Conservation (phyloP, 2,888 invertebrate species). For the Pecten maximus region DNA sequence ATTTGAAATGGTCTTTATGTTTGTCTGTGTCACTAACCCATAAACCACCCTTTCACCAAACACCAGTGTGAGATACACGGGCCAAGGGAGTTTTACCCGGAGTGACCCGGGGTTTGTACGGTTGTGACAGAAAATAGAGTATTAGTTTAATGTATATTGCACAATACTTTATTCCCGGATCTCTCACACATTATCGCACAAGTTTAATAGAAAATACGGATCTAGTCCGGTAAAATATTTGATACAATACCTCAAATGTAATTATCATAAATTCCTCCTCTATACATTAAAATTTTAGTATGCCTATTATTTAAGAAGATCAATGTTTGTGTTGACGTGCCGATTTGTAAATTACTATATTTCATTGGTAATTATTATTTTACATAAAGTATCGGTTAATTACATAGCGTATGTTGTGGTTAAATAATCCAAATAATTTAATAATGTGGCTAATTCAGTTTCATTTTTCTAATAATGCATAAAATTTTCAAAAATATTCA, state of each 20-base stretch:
- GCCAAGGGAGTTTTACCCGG: not conserved
- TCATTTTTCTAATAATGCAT: too few relatives aligned
- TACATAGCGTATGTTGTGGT: too few relatives aligned
- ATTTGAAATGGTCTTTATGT: slow-evolving; percentile 35
- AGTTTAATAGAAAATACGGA: not conserved
- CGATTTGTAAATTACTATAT: too few relatives aligned
- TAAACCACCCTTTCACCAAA: not conserved
- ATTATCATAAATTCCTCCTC: too few relatives aligned
- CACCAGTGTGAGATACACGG: not conserved
- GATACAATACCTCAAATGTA: too few relatives aligned
- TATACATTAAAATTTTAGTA: not conserved
- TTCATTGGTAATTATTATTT: too few relatives aligned
- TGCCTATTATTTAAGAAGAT: not conserved
- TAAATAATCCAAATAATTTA: too few relatives aligned
- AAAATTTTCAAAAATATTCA: too few relatives aligned
- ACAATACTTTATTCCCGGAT: not conserved
- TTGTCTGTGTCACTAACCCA: not conserved
- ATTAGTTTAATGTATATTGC: not conserved
- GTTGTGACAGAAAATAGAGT: not conserved
- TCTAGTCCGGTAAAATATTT: not conserved
- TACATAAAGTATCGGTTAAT: too few relatives aligned
- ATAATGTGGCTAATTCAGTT: too few relatives aligned
- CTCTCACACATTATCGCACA: not conserved
- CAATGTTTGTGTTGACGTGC: too few relatives aligned
- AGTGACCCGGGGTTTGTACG: not conserved